Base-by-base conservation (phyloP, 2,888 invertebrate genomes). In the Limnephilus lunatus region DNA sequence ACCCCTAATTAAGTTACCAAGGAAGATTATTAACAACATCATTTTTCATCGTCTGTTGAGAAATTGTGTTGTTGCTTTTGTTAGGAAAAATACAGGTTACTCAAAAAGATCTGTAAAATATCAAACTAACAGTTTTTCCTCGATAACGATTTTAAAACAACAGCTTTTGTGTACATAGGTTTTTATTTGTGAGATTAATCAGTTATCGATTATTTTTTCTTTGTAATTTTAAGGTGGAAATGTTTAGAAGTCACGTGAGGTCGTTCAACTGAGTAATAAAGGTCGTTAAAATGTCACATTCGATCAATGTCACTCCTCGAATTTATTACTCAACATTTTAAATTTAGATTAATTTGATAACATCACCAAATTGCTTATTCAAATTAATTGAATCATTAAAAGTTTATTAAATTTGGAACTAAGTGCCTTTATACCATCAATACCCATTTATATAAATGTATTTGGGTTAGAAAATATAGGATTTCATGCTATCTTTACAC, bases 1-100 rank as follows among this genome's bases (percentile, higher is more conserved):
- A 88, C 88, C 88, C 87, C 88, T 88, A 88, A 88, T 88, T 88
- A 88, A 88, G 88, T 80, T 88, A 88, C 88, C 80, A 88, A 88
- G 88, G 80, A 88, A 88, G 80, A 80, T 88, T 88, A 88, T 88
- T 88, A 88, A 80, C 88, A 88, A 88, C 88, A 88, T 88, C 88
- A 88, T 88, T 88, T 88, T 88, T 88, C 88, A 88, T 88, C 88
- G 80, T 88, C 88, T 80, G 80, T 68, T 88, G 88, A 88, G 88
- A 88, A 88, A 88, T 32, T 25, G 88, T 68, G 35, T 80, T 88
- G 68, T 88, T 88, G 68, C 68, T 88, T 88, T 88, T 88, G 68
- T 88, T 30, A 9, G 32, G 25, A 87, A 88, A 88, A 31, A 25
- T 68, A 68, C 15, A 68, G 53, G 25, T 68, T 68, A 25, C 53